Evolutionary conservation across 2,797 vertebrate genomes (phyloP).

Genomic region (Fistularia commersonii): DNA sequence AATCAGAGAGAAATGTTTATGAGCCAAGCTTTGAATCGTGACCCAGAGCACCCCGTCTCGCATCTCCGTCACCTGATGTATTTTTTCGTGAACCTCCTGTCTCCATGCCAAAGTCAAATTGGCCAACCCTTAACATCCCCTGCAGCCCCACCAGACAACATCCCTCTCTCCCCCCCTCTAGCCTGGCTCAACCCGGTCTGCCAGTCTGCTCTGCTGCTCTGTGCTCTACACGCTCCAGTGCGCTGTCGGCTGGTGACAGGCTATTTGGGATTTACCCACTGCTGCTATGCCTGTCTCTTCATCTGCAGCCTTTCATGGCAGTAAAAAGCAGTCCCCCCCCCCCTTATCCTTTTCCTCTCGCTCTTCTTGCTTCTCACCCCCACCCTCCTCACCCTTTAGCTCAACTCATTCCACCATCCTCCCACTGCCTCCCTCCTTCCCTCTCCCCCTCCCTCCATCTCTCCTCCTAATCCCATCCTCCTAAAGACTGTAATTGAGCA

Average conservation of each 20-base stretch:
- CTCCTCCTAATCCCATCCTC: conserved; percentile 73
- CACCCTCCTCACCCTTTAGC: conserved; percentile 13
- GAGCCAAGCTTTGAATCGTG: conserved; percentile 50
- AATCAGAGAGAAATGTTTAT: conserved; percentile 63
- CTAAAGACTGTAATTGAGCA: conserved; percentile 79
- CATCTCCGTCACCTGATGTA: conserved; percentile 55
- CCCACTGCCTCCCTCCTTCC: conserved; percentile 19
- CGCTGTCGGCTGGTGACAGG: conserved; percentile 74
- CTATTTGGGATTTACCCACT: conserved; percentile 75
- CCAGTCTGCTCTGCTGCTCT: conserved; percentile 57
- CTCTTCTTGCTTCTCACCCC: not conserved
- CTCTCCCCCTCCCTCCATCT: conserved; percentile 37
- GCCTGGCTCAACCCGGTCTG: conserved; percentile 55
- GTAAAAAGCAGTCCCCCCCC: conserved; percentile 59
- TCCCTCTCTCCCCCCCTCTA: conserved; percentile 44
- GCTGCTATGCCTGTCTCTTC: conserved; percentile 71
- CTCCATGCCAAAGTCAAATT: conserved; percentile 60
- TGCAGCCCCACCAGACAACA: conserved; percentile 55
- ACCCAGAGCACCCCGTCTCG: conserved; percentile 55
- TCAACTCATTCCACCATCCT: conserved; percentile 58
- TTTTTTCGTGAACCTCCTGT: conserved; percentile 61
- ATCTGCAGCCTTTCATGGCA: conserved; percentile 69
- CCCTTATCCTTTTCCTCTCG: conserved; percentile 49
- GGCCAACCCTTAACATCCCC: conserved; percentile 61
- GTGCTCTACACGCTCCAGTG: conserved; percentile 70